These are phyloP conservation scores for Alectoris magna DNA, from an alignment of 2,797 vertebrate species.

Conservation along the genomic window DNA sequence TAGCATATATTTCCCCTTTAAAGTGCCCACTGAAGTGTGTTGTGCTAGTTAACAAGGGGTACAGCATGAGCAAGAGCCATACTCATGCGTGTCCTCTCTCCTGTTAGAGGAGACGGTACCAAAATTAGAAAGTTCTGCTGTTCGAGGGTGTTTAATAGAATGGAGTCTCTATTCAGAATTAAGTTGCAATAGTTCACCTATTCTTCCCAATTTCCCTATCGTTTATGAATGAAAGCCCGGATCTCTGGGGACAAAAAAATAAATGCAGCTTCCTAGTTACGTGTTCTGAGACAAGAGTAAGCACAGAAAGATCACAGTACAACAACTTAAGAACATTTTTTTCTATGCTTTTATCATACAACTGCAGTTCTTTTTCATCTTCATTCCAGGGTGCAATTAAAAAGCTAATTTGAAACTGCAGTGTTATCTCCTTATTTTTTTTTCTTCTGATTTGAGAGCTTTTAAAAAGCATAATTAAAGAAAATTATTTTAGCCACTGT, in stretches of 20 bases:
- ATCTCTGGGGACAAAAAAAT: background rate
- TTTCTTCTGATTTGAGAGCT: slow-evolving; percentile 5
- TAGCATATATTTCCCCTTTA: background rate
- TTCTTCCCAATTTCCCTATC: background rate
- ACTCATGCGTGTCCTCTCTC: background rate
- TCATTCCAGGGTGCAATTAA: background rate
- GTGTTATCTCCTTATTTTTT: background rate
- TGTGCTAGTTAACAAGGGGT: background rate
- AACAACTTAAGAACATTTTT: background rate
- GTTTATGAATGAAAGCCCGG: background rate
- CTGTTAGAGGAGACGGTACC: background rate
- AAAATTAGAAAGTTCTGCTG: background rate
- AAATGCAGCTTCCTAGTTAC: background rate
- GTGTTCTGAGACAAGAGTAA: background rate
- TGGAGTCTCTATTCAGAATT: background rate
- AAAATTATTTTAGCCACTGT: slow-evolving; percentile 37
- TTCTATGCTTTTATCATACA: slow-evolving; percentile 5
- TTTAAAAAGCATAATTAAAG: slow-evolving; percentile 34
- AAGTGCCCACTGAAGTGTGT: background rate
- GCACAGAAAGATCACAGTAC: background rate
- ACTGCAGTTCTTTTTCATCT: slow-evolving; percentile 3
- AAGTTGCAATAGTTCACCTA: background rate
- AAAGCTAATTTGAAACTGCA: slow-evolving; percentile 30
- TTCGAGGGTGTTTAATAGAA: background rate
- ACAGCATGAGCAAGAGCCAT: background rate